Conservation (phyloP, 2,888 invertebrate species). For the Minunthozetes semirufus region DNA sequence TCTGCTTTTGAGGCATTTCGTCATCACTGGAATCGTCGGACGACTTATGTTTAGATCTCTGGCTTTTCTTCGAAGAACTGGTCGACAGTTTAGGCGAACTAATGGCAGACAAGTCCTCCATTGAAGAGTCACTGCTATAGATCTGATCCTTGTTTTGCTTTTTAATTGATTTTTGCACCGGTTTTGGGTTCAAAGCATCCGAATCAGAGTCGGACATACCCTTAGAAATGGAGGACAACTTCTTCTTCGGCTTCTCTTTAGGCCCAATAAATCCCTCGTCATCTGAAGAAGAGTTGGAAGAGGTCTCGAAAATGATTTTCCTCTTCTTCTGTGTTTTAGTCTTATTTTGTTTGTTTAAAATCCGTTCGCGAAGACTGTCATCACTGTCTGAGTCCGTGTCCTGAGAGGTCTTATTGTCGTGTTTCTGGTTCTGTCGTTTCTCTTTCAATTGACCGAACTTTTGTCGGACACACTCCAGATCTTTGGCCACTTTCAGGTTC, state of each 20-base stretch:
- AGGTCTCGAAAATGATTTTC: slow-evolving; percentile 42
- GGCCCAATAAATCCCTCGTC: slow-evolving; percentile 23
- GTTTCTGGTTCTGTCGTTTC: slow-evolving; percentile 55
- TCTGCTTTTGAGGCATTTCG: slow-evolving; percentile 46
- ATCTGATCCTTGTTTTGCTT: neutral
- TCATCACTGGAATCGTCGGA: slow-evolving; percentile 32
- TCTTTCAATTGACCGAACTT: slow-evolving; percentile 82
- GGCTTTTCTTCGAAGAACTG: neutral
- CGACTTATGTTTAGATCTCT: neutral
- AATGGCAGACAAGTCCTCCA: neutral
- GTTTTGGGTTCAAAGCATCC: slow-evolving; percentile 42
- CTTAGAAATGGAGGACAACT: neutral
- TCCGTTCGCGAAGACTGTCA: slow-evolving; percentile 2
- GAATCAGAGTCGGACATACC: slow-evolving; percentile 39
- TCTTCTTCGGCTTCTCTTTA: neutral
- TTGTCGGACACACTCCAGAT: slow-evolving; percentile 72
- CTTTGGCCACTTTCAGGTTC: slow-evolving; percentile 58
- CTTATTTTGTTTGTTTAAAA: slow-evolving; percentile 35
- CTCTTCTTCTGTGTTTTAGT: slow-evolving; percentile 41
- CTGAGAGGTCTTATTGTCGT: slow-evolving; percentile 44
- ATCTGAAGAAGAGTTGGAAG: slow-evolving; percentile 39
- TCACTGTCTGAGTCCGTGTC: slow-evolving; percentile 44
- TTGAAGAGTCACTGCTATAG: slow-evolving; percentile 3
- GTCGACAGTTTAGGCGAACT: slow-evolving; percentile 14
- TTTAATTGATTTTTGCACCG: slow-evolving; percentile 25